phyloP scores from a whole-genome alignment of 2,797 vertebrate genomes.

The Falco berigora region DNA sequence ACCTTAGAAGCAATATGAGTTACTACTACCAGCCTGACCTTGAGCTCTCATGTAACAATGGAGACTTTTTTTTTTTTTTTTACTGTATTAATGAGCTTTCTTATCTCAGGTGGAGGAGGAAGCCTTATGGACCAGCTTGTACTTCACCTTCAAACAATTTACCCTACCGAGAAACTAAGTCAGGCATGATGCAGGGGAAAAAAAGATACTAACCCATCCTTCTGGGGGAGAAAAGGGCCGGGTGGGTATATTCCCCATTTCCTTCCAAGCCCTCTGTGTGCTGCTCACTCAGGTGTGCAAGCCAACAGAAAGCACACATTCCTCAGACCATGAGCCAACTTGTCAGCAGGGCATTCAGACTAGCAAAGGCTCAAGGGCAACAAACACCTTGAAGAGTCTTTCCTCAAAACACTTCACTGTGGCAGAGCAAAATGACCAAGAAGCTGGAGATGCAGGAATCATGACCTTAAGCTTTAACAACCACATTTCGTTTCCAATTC shows the following conservation, averaged over 20 bases:
- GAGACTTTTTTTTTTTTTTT: slow-evolving; percentile 26
- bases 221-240: neutral
- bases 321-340: neutral
- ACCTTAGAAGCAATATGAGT: slow-evolving; percentile 68
- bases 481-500: neutral
- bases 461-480: neutral
- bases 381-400: neutral
- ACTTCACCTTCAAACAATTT: slow-evolving; percentile 18
- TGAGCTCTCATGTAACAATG: slow-evolving; percentile 59
- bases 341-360: neutral
- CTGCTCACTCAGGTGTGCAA: neutral
- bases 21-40: slow-evolving; percentile 65
- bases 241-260: neutral
- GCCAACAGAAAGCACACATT: neutral
- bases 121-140: slow-evolving; percentile 6
- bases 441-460: neutral
- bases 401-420: neutral
- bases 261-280: neutral
- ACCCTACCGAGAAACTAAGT: neutral
- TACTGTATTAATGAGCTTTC: slow-evolving; percentile 57
- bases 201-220: neutral
- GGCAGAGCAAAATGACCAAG: neutral
- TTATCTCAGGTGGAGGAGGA: slow-evolving; percentile 45
- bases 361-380: neutral
- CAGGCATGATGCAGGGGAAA: neutral